Conservation (phyloP, 1,140 invertebrate species). For the Drosophila ambigua region DNA sequence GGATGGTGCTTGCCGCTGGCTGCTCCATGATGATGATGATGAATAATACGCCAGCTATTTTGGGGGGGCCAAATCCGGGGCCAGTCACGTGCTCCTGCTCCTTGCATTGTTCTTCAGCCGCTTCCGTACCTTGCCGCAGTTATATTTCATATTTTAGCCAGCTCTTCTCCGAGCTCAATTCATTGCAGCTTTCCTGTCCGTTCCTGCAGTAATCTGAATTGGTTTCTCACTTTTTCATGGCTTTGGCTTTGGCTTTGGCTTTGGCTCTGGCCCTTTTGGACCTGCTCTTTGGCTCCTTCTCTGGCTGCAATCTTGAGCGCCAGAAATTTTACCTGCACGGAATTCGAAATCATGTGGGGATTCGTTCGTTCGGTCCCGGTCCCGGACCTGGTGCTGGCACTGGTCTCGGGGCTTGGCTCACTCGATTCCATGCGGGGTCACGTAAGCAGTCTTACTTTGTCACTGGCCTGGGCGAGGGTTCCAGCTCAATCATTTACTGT, state of each 20-base stretch:
- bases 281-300: not conserved
- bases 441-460: conserved; percentile 80
- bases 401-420: conserved; percentile 1
- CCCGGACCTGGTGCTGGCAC: conserved; percentile 8
- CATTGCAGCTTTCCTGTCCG: conserved; percentile 60
- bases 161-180: conserved; percentile 52
- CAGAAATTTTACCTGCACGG: conserved; percentile 74
- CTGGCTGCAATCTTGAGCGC: conserved; percentile 68
- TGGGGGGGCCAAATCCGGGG: conserved; percentile 35
- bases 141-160: conserved; percentile 59
- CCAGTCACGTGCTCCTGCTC: conserved; percentile 53
- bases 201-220: conserved; percentile 73
- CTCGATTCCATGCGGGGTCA: conserved; percentile 40
- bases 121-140: conserved; percentile 65
- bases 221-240: conserved; percentile 75
- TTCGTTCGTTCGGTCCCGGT: no score
- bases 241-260: conserved; percentile 29
- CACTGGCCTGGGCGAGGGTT: conserved; percentile 47
- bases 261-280: conserved; percentile 16
- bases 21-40: conserved; percentile 64
- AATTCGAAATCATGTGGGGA: conserved; percentile 70
- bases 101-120: conserved; percentile 54
- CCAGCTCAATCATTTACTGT: conserved; percentile 79
- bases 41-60: conserved; percentile 58
- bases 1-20: conserved; percentile 1